Percentiles rank a stretch among this genome's conserved stretches.
These are phyloP conservation scores for Diorhabda elongata DNA, from an alignment of 1,140 invertebrate species.

Conservation along the genomic window DNA sequence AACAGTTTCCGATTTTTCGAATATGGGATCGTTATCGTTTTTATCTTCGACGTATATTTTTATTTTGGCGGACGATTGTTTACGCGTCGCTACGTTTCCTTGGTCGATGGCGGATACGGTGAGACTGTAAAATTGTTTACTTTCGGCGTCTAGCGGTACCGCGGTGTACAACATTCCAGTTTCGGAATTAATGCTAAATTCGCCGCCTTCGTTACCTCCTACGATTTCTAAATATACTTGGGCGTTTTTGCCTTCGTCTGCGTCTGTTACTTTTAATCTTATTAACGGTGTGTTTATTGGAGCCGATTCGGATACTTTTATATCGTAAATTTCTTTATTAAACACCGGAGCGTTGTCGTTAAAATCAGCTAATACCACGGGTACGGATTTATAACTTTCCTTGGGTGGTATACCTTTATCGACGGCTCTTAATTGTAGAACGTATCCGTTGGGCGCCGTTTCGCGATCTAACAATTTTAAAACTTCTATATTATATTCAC, in stretches of 20 bases:
- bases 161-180: slow-evolving; percentile 88
- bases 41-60: slow-evolving; percentile 81
- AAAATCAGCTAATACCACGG: slow-evolving; percentile 72
- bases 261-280: slow-evolving; percentile 78
- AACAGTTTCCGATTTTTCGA: slow-evolving; percentile 65
- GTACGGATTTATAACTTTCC: slow-evolving; percentile 69
- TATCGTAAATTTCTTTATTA: slow-evolving; percentile 81
- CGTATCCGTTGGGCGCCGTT: slow-evolving; percentile 72
- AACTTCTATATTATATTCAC: slow-evolving; percentile 74
- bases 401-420: slow-evolving; percentile 78
- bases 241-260: slow-evolving; percentile 77
- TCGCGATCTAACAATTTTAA: slow-evolving; percentile 73
- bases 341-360: slow-evolving; percentile 88
- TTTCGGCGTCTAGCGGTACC: slow-evolving; percentile 81
- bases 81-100: slow-evolving; percentile 75
- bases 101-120: slow-evolving; percentile 89
- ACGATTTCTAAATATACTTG: slow-evolving; percentile 84
- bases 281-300: slow-evolving; percentile 86
- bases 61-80: slow-evolving; percentile 86
- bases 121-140: slow-evolving; percentile 81
- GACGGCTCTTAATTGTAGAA: slow-evolving; percentile 77
- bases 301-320: slow-evolving; percentile 81
- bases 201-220: slow-evolving; percentile 83
- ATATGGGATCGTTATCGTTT: slow-evolving; percentile 90
- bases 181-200: slow-evolving; percentile 81